Base-by-base conservation (phyloP, 2,113 vertebrate species). In the Grammomys surdaster region DNA sequence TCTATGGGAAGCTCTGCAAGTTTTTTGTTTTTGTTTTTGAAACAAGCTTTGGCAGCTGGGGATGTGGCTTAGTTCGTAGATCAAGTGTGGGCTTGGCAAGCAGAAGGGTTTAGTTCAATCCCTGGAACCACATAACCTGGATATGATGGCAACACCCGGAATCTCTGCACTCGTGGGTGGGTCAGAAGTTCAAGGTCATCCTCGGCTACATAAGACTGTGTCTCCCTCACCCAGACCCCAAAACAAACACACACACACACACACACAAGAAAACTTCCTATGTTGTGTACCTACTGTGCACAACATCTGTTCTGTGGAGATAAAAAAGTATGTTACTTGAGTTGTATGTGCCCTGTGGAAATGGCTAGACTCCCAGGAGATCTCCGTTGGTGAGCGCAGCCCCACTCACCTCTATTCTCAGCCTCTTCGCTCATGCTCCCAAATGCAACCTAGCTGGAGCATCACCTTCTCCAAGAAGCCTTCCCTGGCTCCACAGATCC, bases 1-100 rank as follows among this genome's bases (percentile, higher is more conserved):
- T n/a, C 20, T 94, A 48, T 88, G 89, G 48, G 76, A 93, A 87
- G 19, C 70, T 97, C 73, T 92, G 36, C 48, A 73, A 86, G 73
- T 91, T 43, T 40, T 43, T 33, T 72, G 4, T n/a, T 7, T 72
- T 72, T 20, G 7, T 60, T 92, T 82, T 84, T 60, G 40, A 60
- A 82, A 22, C 54, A 24, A 40, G n/a, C 67, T 8, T 28, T 22
- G 28, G 26, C 82, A 85, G 60, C 19, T 67, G 58, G 28, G 60
- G 26, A 19, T 10, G 28, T 20, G 43, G 26, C 60, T 65, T 31
- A 67, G 82, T 67, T 33, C 40, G 58, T 63, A 43, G 40, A 65
- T n/a, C 19, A 12, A 10, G 36, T 36, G 36, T 1, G 7, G 28
- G 40, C 81, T 43, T 43, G 28, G 14, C 81, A 19, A 5, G 14